Conservation (phyloP, 2,113 vertebrate genomes). For the Cyphotilapia sp. region DNA sequence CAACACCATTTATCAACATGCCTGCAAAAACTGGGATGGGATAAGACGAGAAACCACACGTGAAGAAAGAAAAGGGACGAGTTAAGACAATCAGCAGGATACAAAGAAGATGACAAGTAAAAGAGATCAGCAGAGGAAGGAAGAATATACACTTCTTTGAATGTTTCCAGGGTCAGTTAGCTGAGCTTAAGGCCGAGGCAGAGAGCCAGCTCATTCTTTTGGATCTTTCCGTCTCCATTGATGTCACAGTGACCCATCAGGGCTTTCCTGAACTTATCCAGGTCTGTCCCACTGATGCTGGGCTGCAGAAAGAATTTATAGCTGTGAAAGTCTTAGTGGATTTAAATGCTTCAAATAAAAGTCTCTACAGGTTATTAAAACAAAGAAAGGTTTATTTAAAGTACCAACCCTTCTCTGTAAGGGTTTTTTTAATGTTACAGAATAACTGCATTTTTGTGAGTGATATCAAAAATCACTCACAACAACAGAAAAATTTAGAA, state of each 20-base stretch:
- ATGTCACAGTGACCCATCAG: conserved; percentile 87
- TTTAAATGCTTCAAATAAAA: not conserved
- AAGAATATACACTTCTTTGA: not conserved
- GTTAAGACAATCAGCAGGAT: not conserved
- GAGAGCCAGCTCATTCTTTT: conserved; percentile 90
- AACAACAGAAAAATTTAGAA: too few species aligned
- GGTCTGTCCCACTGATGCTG: conserved; percentile 82
- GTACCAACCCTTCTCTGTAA: not conserved
- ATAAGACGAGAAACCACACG: not conserved
- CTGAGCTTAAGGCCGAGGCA: conserved; percentile 85
- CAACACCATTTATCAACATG: not conserved
- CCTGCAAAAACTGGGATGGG: not conserved
- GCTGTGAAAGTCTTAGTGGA: not conserved
- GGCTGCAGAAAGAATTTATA: conserved; percentile 65
- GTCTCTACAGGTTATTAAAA: not conserved
- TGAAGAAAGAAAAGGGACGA: not conserved
- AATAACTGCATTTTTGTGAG: not conserved
- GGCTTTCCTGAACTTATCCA: conserved; percentile 85
- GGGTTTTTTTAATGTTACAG: not conserved
- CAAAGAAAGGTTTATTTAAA: not conserved
- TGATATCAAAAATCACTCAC: too few species aligned
- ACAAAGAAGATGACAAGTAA: not conserved
- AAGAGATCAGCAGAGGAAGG: not conserved
- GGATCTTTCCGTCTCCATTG: conserved; percentile 91
- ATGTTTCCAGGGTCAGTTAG: not conserved